phyloP scores from a whole-genome alignment of 2,113 vertebrate genomes.

The Entelurus aequoreus region DNA sequence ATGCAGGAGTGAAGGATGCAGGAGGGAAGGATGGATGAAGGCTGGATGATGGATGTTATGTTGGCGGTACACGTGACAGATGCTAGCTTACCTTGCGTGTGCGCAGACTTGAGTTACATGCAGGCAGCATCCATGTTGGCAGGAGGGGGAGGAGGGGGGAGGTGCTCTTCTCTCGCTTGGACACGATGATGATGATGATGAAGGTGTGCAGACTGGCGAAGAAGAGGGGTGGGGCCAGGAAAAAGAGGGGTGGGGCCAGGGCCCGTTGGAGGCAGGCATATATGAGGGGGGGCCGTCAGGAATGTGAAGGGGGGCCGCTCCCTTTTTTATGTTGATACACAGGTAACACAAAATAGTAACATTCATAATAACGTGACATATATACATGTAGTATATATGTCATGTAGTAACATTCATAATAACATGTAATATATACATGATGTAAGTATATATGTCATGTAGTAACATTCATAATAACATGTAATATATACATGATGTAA shows the following conservation, averaged over 20 bases:
- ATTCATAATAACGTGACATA: too few species aligned
- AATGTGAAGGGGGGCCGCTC: background rate
- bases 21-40: background rate
- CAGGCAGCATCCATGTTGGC: background rate
- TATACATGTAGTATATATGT: too few species aligned
- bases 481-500: too few species aligned
- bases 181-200: conserved; percentile 10
- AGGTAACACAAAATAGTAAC: too few species aligned
- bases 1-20: too few species aligned
- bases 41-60: conserved; percentile 19
- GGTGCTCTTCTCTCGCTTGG: conserved; percentile 31
- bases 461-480: too few species aligned
- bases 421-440: too few species aligned
- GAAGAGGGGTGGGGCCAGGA: conserved; percentile 57
- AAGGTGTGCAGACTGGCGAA: conserved; percentile 54
- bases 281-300: too few species aligned
- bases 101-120: background rate
- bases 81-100: conserved; percentile 1
- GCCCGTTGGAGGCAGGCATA: background rate
- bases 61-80: too few species aligned
- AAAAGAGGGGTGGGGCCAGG: conserved; percentile 6
- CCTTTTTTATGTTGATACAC: too few species aligned
- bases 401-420: too few species aligned
- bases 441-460: too few species aligned
- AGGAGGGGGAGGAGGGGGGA: background rate